Evolutionary conservation across 2,113 vertebrate genomes (phyloP).

Genomic region (Clarias gariepinus): DNA sequence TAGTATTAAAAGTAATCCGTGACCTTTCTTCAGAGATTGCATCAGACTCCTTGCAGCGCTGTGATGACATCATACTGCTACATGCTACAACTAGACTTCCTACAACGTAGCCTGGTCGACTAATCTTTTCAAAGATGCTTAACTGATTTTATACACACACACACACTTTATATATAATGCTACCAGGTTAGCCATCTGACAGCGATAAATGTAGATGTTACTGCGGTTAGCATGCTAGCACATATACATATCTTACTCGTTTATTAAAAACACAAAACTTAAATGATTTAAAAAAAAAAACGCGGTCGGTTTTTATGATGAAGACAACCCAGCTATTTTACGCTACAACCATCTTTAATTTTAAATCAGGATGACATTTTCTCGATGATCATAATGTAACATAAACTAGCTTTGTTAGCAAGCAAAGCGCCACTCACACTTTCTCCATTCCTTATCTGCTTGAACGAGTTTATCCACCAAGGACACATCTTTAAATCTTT

Average conservation of each 20-base stretch:
- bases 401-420: slow-evolving; percentile 52
- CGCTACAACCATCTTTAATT: background rate
- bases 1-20: slow-evolving; percentile 38
- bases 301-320: background rate
- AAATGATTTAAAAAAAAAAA: too few species aligned
- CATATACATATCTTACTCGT: background rate
- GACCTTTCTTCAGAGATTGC: slow-evolving; percentile 75
- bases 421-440: slow-evolving; percentile 76
- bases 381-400: slow-evolving; percentile 45
- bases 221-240: slow-evolving; percentile 7
- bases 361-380: background rate
- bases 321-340: background rate
- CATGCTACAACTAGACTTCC: background rate
- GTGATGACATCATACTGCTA: slow-evolving; percentile 4
- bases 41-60: slow-evolving; percentile 72
- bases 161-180: background rate
- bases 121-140: background rate
- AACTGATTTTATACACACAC: background rate
- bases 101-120: background rate
- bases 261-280: background rate
- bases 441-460: slow-evolving; percentile 88
- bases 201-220: background rate
- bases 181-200: background rate
- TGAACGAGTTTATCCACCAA: slow-evolving; percentile 88
- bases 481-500: slow-evolving; percentile 90